Percentiles rank a stretch among this genome's conserved stretches.
Conservation (phyloP, 2,888 invertebrate genomes). For the Macrosiphum euphorbiae region DNA sequence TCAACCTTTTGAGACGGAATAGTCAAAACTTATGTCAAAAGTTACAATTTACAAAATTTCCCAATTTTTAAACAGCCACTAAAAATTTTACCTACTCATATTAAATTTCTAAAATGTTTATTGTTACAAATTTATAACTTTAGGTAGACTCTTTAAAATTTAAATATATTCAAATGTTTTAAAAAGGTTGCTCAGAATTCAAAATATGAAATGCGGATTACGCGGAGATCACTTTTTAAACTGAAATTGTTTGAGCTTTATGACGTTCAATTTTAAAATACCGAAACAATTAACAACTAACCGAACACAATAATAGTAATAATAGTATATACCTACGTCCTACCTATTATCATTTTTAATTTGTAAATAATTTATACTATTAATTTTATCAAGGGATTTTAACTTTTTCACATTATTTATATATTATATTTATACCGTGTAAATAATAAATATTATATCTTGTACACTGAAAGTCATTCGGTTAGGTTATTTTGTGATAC, state of each 20-base stretch:
- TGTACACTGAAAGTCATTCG: background rate
- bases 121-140: background rate
- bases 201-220: no score
- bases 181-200: background rate
- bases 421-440: background rate
- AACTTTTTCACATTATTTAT: background rate
- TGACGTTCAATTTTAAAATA: background rate
- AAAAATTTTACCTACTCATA: background rate
- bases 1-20: no score
- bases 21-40: no score
- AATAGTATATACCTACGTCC: no score
- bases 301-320: background rate
- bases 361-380: background rate
- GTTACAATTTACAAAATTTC: no score
- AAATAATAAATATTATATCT: background rate
- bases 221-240: background rate
- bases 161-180: background rate
- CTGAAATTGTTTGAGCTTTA: background rate
- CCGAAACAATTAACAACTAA: no score
- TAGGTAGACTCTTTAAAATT: background rate
- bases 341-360: background rate
- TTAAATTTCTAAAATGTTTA: background rate
- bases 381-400: background rate
- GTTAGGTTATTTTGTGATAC: no score
- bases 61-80: no score